These are phyloP conservation scores for Rhinichthys osculus DNA, from an alignment of 2,797 vertebrate genomes.

Conservation along the genomic window DNA sequence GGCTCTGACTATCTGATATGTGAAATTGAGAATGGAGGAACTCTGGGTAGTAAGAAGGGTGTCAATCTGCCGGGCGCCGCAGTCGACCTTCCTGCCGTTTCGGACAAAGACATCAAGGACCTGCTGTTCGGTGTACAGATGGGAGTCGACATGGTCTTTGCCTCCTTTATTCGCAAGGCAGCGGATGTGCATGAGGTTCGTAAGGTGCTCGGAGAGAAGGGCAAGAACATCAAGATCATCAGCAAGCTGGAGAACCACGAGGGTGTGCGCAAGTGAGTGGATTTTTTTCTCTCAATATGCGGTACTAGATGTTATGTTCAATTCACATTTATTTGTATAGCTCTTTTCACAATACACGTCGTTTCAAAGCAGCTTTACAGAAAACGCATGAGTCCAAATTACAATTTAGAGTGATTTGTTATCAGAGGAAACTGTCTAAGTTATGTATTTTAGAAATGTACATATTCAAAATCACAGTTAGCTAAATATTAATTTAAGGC, in stretches of 20 bases:
- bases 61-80: conserved; percentile 96
- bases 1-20: conserved; percentile 87
- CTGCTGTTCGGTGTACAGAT: conserved; percentile 92
- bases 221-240: conserved; percentile 98
- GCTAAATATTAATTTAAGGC: too few relatives aligned
- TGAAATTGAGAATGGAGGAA: conserved; percentile 91
- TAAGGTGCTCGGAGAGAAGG: conserved; percentile 91
- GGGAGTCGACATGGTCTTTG: conserved; percentile 97
- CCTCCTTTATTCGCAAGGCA: conserved; percentile 97
- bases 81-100: conserved; percentile 94
- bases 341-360: too few relatives aligned
- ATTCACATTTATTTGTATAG: too few relatives aligned
- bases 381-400: too few relatives aligned
- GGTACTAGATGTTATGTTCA: neutral
- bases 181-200: conserved; percentile 92
- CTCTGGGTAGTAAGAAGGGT: conserved; percentile 95
- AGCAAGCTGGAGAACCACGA: conserved; percentile 99
- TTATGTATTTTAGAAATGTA: too few relatives aligned
- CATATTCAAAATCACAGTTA: too few relatives aligned
- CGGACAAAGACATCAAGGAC: conserved; percentile 92
- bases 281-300: neutral
- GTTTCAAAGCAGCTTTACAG: too few relatives aligned
- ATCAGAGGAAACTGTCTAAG: too few relatives aligned
- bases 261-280: conserved; percentile 90
- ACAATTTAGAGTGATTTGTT: too few relatives aligned